A percentile compares a stretch with the other conserved stretches of the same genome.
Conservation (phyloP, 2,113 vertebrate species). For the Glaucomys volans region DNA sequence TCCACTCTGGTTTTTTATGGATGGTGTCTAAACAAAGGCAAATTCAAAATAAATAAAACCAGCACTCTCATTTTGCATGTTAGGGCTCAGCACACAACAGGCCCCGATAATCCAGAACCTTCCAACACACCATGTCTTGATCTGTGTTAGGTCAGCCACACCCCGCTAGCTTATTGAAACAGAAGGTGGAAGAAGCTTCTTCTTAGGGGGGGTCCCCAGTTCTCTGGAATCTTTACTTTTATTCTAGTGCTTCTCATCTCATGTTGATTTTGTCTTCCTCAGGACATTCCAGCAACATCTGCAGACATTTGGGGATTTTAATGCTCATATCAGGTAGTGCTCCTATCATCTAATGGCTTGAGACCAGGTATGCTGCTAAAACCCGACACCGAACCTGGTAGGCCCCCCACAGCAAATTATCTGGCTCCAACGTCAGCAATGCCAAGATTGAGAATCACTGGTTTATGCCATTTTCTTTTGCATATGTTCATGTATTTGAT, state of each 20-base stretch:
- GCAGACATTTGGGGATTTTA: not conserved
- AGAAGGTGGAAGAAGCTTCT: not conserved
- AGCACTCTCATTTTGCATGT: not conserved
- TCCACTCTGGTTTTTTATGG: conserved; percentile 29
- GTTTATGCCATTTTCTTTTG: not conserved
- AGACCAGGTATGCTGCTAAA: not conserved
- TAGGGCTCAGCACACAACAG: not conserved
- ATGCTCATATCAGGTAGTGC: not conserved
- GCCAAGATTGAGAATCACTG: not conserved
- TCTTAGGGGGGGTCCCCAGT: not conserved
- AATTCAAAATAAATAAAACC: conserved; percentile 66
- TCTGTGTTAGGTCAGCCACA: not conserved
- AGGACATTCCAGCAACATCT: not conserved
- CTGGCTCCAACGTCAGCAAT: fast-evolving
- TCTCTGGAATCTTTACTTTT: not conserved
- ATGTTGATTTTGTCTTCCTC: not conserved
- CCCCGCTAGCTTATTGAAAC: not conserved
- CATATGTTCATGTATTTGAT: not conserved
- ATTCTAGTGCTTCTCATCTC: not conserved
- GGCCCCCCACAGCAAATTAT: not conserved
- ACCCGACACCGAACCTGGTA: fast-evolving
- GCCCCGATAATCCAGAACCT: not conserved
- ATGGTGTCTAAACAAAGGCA: conserved; percentile 54
- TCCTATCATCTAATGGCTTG: not conserved
- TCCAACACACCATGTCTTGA: not conserved